Percentiles rank a stretch among this genome's conserved stretches.
Conservation (phyloP, 2,113 vertebrate genomes). For the Cryptomyrus ogoouensis region DNA sequence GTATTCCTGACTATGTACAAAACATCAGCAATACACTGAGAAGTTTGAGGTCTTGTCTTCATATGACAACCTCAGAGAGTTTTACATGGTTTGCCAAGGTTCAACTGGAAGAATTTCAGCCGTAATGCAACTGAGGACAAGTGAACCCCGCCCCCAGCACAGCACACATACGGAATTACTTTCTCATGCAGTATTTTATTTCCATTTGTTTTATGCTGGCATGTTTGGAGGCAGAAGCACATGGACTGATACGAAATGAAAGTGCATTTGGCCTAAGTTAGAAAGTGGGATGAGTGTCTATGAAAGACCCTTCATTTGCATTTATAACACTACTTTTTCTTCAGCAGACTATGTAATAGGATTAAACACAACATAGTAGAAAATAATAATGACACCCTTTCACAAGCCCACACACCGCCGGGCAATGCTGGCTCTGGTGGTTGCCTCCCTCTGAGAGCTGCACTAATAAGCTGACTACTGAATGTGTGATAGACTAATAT, state of each 20-base stretch:
- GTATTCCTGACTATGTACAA: neutral
- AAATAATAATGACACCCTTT: neutral
- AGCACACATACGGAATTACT: neutral
- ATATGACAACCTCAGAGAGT: neutral
- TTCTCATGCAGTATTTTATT: neutral
- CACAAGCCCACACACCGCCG: neutral
- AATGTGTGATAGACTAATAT: neutral
- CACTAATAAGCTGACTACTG: neutral
- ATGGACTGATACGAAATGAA: neutral
- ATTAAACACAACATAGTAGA: neutral
- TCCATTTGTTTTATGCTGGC: neutral
- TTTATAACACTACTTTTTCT: neutral
- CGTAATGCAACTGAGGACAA: neutral
- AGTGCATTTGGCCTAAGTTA: neutral
- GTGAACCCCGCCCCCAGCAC: neutral
- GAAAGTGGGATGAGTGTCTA: neutral
- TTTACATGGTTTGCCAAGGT: neutral
- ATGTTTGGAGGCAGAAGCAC: neutral
- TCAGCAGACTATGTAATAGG: neutral
- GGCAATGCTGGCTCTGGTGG: neutral
- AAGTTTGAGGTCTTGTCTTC: neutral
- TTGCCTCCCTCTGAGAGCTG: neutral
- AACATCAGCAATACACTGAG: neutral
- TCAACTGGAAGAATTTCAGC: neutral
- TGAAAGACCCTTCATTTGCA: neutral